Evolutionary conservation across 2,888 invertebrate species (phyloP).

Genomic region (Platycheirus albimanus): DNA sequence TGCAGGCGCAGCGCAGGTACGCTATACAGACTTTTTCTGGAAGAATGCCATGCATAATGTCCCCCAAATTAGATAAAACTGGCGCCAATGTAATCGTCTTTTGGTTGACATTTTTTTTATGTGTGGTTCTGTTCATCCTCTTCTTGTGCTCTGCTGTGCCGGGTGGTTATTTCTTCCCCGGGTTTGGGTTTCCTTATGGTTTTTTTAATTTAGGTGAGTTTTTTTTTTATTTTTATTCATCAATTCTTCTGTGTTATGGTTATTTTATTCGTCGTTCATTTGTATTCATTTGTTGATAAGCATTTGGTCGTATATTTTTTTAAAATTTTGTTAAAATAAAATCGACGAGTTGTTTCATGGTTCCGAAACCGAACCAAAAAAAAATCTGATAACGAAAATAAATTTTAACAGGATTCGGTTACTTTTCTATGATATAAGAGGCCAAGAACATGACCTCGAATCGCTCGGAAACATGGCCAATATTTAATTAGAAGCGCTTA

Average conservation of each 20-base stretch:
- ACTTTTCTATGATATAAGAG: too few relatives aligned
- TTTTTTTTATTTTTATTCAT: slow-evolving; percentile 17
- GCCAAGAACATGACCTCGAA: too few relatives aligned
- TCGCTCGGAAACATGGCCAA: too few relatives aligned
- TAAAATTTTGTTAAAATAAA: slow-evolving; percentile 17
- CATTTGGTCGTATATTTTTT: slow-evolving; percentile 32
- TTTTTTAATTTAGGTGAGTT: slow-evolving; percentile 18
- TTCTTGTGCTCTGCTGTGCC: slow-evolving; percentile 10
- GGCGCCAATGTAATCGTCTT: slow-evolving; percentile 82
- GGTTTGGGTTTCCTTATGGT: background rate
- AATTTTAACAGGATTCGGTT: too few relatives aligned
- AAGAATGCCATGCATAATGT: slow-evolving; percentile 83
- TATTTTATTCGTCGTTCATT: slow-evolving; percentile 71
- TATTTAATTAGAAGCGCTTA: too few relatives aligned
- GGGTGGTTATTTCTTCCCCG: slow-evolving; percentile 33
- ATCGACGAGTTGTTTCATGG: slow-evolving; percentile 22
- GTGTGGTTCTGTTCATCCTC: slow-evolving; percentile 12
- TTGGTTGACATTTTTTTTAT: slow-evolving; percentile 75
- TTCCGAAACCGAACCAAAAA: slow-evolving; percentile 12
- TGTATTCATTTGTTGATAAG: slow-evolving; percentile 74
- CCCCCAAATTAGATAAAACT: slow-evolving; percentile 83
- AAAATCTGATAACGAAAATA: slow-evolving; percentile 23
- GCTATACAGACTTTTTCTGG: slow-evolving; percentile 47
- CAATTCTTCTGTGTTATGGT: slow-evolving; percentile 51
- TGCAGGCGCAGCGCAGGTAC: slow-evolving; percentile 64